Percentiles rank a stretch among this genome's conserved stretches.
phyloP scores from a whole-genome alignment of 2,113 vertebrate genomes.

The Choloepus hoffmanni region DNA sequence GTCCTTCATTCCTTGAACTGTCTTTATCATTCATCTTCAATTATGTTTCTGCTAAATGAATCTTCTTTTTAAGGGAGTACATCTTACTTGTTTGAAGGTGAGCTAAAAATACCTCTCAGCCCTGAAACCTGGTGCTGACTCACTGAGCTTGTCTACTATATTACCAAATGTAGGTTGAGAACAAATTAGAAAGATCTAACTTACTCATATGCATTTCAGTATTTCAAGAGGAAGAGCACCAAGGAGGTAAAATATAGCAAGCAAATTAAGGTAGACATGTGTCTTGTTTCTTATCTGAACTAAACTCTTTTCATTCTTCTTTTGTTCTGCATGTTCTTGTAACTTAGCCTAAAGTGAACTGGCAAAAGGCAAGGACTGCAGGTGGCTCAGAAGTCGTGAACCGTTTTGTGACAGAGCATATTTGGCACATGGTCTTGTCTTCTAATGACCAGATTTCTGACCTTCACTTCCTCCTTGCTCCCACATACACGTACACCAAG shows the following conservation, averaged over 20 bases:
- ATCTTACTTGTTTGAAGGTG: slow-evolving; percentile 57
- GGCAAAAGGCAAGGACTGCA: not conserved
- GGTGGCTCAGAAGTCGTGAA: not conserved
- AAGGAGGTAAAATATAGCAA: slow-evolving; percentile 6
- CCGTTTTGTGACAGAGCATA: not conserved
- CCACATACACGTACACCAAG: not conserved
- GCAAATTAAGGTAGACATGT: not conserved
- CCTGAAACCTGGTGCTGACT: slow-evolving; percentile 50
- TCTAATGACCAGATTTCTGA: not conserved
- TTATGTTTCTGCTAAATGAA: not conserved
- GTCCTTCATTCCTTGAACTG: slow-evolving; percentile 1
- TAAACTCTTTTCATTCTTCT: slow-evolving; percentile 8
- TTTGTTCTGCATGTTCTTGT: not conserved
- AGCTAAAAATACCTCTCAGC: slow-evolving; percentile 54
- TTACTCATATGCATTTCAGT: slow-evolving; percentile 59
- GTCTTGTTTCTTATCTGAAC: not conserved
- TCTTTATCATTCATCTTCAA: slow-evolving; percentile 25
- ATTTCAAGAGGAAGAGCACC: slow-evolving; percentile 26
- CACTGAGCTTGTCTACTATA: slow-evolving; percentile 5
- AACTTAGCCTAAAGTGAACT: not conserved
- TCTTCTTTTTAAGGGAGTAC: not conserved
- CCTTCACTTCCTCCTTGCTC: not conserved
- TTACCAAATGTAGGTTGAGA: slow-evolving; percentile 55
- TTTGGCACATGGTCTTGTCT: not conserved
- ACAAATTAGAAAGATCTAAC: slow-evolving; percentile 29